Evolutionary conservation across 2,797 vertebrate species (phyloP).

Genomic region (Telmatherina bonti): DNA sequence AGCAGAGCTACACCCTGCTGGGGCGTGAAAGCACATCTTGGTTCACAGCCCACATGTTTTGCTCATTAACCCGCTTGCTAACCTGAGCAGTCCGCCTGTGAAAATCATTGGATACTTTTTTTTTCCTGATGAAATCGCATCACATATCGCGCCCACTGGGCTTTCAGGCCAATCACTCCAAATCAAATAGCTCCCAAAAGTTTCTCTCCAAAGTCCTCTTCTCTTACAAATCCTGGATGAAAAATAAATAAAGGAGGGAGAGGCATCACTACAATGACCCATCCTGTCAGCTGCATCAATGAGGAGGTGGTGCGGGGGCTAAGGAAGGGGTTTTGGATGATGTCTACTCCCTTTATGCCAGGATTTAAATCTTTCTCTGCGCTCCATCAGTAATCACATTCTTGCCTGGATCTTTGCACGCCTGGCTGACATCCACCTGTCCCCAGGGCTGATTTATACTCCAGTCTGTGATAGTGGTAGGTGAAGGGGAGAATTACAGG

Average conservation of each 20-base stretch:
- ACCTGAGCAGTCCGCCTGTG: constrained; percentile 21
- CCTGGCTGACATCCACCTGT: constrained; percentile 78
- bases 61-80: constrained; percentile 47
- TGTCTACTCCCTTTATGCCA: constrained; percentile 32
- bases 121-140: constrained; percentile 20
- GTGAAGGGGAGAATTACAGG: background rate
- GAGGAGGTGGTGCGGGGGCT: constrained; percentile 14
- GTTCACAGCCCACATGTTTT: constrained; percentile 53
- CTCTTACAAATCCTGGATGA: constrained; percentile 37
- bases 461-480: constrained; percentile 25
- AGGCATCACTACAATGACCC: constrained; percentile 30
- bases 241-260: constrained; percentile 25
- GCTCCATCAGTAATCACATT: constrained; percentile 62
- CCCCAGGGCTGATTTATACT: constrained; percentile 73
- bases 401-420: constrained; percentile 65
- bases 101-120: constrained; percentile 24
- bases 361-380: constrained; percentile 49
- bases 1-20: constrained; percentile 58
- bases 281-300: constrained; percentile 33
- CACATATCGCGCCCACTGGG: constrained; percentile 19
- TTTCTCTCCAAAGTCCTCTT: constrained; percentile 32
- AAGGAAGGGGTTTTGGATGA: constrained; percentile 3
- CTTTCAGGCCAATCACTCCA: constrained; percentile 38
- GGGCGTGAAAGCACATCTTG: constrained; percentile 48
- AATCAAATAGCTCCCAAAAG: constrained; percentile 50